Base-by-base conservation (phyloP, 2,888 invertebrate species). In the Pyrrhopygopsis socrates region DNA sequence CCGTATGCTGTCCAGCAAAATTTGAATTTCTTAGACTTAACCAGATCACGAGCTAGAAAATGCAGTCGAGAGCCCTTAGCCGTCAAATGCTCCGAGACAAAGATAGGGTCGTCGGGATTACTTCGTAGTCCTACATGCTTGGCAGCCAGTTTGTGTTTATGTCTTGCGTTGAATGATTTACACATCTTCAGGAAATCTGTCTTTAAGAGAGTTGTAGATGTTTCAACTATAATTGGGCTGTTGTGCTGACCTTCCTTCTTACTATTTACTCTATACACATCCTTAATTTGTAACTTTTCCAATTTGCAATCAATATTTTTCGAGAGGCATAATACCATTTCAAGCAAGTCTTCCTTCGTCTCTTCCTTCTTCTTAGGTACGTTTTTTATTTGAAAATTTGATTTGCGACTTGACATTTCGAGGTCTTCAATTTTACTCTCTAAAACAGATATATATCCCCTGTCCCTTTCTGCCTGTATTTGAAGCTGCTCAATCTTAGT, bases 341-440 rank as follows among this genome's bases (percentile, higher is more conserved):
- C 20, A 1, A 83, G 50, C 2, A 83, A 60, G 38, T 78, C 77
- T 27, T 78, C 68, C 34, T 78, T 73, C 9, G 65, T 54, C 22
- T 83, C 78, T 34, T 74, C 24, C 1, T 54, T 27, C 13, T 34
- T 30, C 41, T 58, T 67, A 2, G 78, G 78, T 20, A 83, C 78
- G 38, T 79, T 79, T 74, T 83, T 83, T 58, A 83, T 75, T 70
- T 83, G 79, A 29, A 79, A 45, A 41, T 41, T 79, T 18, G 73
- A 34, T 63, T 83, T 83, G 1, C 79, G 34, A 45, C 22, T 74
- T 41, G 63, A 67, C 9, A 27, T 24, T 41, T 83, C 65, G 24
- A 83, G 22, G 27, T 78, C 74, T 45, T 83, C 83, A 24, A 83
- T 50, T 58, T 58, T 83, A 22, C 74, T 58, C 24, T 83, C 78